These are phyloP conservation scores for Sarcophaga rosellei DNA, from an alignment of 2,888 invertebrate genomes.

Conservation along the genomic window DNA sequence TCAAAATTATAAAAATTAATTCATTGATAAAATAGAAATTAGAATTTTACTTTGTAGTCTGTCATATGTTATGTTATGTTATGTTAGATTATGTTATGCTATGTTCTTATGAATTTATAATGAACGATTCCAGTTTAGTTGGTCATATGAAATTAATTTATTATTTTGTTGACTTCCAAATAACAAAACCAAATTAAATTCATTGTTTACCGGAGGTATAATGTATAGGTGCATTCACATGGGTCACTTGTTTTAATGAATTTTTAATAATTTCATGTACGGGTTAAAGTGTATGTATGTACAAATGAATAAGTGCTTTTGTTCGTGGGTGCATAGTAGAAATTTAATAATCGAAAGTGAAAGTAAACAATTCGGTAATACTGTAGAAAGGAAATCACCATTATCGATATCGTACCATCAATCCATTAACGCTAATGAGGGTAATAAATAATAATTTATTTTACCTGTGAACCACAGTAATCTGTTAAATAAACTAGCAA, in stretches of 20 bases:
- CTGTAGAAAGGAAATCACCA: conserved; percentile 47
- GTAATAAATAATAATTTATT: conserved; percentile 71
- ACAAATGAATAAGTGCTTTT: neutral
- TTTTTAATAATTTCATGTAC: neutral
- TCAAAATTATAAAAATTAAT: too few relatives aligned
- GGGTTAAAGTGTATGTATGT: neutral
- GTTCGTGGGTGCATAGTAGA: neutral
- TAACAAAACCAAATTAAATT: neutral
- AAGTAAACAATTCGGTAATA: conserved; percentile 32
- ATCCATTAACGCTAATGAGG: conserved; percentile 68
- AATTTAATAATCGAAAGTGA: conserved; percentile 13
- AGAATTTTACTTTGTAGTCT: too few relatives aligned
- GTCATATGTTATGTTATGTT: too few relatives aligned
- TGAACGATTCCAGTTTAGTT: too few relatives aligned
- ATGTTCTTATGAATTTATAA: too few relatives aligned
- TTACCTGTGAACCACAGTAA: conserved; percentile 62
- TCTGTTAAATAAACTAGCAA: conserved; percentile 34
- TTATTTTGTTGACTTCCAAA: neutral
- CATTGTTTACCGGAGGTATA: neutral
- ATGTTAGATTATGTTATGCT: too few relatives aligned
- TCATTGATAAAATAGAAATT: too few relatives aligned
- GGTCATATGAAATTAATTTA: conserved; percentile 1
- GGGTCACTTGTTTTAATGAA: conserved; percentile 1
- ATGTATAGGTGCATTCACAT: too few relatives aligned
- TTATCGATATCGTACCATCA: conserved; percentile 53